Conservation (phyloP, 2,113 vertebrate genomes). For the Protobothrops mucrosquamatus region DNA sequence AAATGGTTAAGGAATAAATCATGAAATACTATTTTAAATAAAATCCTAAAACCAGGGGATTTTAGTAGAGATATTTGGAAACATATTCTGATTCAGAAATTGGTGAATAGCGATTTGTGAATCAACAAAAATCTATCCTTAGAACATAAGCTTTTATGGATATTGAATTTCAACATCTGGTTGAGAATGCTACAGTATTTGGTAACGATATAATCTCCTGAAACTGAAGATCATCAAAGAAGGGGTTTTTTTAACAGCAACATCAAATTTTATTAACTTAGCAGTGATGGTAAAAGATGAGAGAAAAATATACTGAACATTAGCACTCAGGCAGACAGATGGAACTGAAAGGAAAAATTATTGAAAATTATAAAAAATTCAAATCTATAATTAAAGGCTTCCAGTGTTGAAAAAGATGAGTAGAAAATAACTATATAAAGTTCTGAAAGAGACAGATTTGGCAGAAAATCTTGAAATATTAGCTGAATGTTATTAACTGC, state of each 20-base stretch:
- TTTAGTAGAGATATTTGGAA: neutral
- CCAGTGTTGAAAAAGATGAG: neutral
- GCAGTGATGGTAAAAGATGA: neutral
- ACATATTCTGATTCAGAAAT: neutral
- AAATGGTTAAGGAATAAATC: neutral
- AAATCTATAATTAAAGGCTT: neutral
- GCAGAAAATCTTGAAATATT: neutral
- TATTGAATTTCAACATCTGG: neutral
- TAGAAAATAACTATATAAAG: neutral
- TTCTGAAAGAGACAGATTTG: neutral
- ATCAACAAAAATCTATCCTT: neutral
- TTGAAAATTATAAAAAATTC: neutral
- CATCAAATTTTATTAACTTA: neutral
- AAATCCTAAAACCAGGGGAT: neutral
- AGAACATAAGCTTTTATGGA: neutral
- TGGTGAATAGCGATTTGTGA: neutral
- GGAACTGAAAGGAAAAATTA: neutral
- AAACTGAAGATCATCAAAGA: neutral
- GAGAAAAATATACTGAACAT: neutral
- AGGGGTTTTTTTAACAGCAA: neutral
- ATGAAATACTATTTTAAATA: neutral
- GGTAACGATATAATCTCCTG: neutral
- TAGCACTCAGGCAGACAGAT: neutral
- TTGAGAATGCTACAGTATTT: neutral
- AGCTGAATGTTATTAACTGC: neutral